phyloP scores from a whole-genome alignment of 2,888 invertebrate species.

The Drosophila monieri region DNA sequence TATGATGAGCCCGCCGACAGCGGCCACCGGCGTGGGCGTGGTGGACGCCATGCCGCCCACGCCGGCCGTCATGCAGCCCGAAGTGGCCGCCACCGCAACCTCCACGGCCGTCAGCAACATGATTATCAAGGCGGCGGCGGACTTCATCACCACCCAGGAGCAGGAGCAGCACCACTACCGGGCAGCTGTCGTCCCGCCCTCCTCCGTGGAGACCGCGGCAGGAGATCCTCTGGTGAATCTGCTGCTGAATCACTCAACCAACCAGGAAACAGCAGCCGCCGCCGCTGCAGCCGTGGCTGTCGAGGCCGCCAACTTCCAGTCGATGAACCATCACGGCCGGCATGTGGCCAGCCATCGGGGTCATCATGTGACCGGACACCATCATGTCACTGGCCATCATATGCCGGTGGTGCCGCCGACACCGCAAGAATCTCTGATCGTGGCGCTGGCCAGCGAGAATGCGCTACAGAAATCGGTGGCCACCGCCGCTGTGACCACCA shows the following conservation, averaged over 20 bases:
- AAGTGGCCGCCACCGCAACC: constrained; percentile 80
- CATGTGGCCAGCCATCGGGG: constrained; percentile 14
- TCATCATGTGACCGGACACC: constrained; percentile 40
- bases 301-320: constrained; percentile 51
- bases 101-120: constrained; percentile 87
- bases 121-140: constrained; percentile 90
- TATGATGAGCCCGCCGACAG: constrained; percentile 81
- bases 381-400: constrained; percentile 49
- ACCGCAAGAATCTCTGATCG: constrained; percentile 84
- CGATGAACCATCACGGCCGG: constrained; percentile 16
- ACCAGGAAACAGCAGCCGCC: constrained; percentile 63
- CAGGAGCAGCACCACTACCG: constrained; percentile 85
- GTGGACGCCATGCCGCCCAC: constrained; percentile 68
- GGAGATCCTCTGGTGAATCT: constrained; percentile 79
- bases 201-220: constrained; percentile 31
- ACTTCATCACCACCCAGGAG: constrained; percentile 88
- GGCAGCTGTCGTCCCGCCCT: constrained; percentile 26
- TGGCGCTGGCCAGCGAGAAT: constrained; percentile 82
- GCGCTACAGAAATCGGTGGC: constrained; percentile 81
- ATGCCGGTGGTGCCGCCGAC: constrained; percentile 69
- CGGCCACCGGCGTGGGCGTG: constrained; percentile 54
- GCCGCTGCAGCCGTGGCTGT: constrained; percentile 52
- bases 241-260: constrained; percentile 73
- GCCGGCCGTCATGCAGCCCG: constrained; percentile 72
- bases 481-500: constrained; percentile 80